Evolutionary conservation across 2,113 vertebrate genomes (phyloP).

Genomic region (Equus quagga): DNA sequence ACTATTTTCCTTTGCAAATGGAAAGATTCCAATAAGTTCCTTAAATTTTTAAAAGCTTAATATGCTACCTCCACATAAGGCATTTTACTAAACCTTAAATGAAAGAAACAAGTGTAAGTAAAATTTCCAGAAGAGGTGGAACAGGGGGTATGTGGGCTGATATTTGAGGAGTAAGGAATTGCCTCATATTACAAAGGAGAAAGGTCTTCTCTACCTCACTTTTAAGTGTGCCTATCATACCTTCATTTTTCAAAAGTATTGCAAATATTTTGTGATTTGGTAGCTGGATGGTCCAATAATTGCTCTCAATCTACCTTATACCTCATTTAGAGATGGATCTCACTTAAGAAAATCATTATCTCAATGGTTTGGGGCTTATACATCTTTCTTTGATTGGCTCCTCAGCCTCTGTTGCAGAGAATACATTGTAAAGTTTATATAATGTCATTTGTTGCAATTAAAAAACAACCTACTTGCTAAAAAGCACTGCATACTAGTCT

Average conservation of each 20-base stretch:
- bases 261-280: constrained; percentile 17
- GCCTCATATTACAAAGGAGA: not conserved
- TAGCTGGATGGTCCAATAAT: constrained; percentile 8
- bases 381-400: not conserved
- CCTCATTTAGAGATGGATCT: not conserved
- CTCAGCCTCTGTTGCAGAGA: not conserved
- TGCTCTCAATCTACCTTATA: not conserved
- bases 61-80: not conserved
- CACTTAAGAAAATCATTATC: not conserved
- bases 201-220: not conserved
- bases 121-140: not conserved
- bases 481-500: not conserved
- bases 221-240: not conserved
- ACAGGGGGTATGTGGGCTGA: not conserved
- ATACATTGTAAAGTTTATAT: not conserved
- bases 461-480: not conserved
- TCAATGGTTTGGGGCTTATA: not conserved
- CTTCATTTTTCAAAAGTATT: constrained; percentile 41
- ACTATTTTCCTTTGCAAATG: constrained; percentile 1
- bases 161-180: not conserved
- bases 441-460: not conserved
- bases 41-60: constrained; percentile 40
- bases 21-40: constrained; percentile 17
- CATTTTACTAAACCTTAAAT: constrained; percentile 19
- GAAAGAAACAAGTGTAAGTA: not conserved